Conservation (phyloP, 2,797 vertebrate species). For the Intellagama lesueurii region DNA sequence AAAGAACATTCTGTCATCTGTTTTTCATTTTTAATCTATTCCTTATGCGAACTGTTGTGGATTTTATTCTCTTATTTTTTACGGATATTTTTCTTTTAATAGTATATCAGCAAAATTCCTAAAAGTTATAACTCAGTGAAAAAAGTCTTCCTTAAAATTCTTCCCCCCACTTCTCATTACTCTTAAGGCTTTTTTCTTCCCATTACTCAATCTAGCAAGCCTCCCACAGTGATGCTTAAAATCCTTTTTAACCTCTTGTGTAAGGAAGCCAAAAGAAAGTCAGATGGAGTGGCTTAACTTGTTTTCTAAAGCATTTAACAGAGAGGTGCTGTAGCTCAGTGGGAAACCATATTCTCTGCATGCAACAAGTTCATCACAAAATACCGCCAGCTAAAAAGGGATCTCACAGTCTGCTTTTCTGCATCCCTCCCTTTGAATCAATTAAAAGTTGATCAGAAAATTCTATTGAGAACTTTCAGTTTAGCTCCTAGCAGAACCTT, state of each 20-base stretch:
- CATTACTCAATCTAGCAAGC: slow-evolving; percentile 10
- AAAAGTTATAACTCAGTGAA: not conserved
- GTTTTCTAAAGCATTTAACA: slow-evolving; percentile 2
- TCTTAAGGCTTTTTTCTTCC: slow-evolving; percentile 4
- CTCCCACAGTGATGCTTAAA: not conserved
- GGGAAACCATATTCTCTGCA: not conserved
- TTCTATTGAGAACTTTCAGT: not conserved
- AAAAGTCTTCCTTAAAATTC: not conserved
- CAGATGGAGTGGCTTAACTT: not conserved
- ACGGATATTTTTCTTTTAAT: slow-evolving; percentile 14
- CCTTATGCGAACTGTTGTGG: not conserved
- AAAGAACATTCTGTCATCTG: rapidly evolving
- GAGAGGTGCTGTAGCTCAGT: not conserved
- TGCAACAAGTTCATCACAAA: not conserved
- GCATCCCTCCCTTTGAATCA: not conserved
- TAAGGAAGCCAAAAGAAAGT: not conserved
- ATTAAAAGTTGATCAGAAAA: not conserved
- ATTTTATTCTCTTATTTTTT: not conserved
- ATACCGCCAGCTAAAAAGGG: not conserved
- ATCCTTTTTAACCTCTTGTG: not conserved
- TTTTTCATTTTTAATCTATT: slow-evolving; percentile 5
- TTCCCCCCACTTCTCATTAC: not conserved
- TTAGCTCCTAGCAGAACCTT: not conserved
- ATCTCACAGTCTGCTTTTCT: not conserved
- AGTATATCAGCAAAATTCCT: not conserved